phyloP scores from a whole-genome alignment of 2,113 vertebrate species.

The Hippolais icterina region DNA sequence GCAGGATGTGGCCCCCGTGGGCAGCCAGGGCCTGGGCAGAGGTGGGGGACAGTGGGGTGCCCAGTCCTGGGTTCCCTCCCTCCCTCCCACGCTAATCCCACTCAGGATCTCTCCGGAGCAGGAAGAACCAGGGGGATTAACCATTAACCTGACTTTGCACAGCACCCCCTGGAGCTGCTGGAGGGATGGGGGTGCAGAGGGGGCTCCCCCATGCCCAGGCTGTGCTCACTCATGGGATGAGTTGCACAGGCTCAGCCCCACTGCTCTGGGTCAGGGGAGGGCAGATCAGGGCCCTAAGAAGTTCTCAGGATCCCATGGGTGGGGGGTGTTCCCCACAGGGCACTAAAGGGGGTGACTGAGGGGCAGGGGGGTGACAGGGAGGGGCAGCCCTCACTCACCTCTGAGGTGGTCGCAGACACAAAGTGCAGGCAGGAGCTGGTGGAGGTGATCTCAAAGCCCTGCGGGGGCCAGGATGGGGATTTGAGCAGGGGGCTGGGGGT shows the following conservation, averaged over 20 bases:
- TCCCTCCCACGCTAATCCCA: not conserved
- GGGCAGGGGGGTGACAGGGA: not conserved
- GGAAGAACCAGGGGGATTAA: not conserved
- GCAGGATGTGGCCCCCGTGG: constrained; percentile 73
- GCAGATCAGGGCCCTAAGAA: no score
- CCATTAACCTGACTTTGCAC: not conserved
- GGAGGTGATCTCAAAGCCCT: constrained; percentile 88
- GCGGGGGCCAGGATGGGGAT: not conserved
- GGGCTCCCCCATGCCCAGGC: not conserved
- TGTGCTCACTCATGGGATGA: not conserved
- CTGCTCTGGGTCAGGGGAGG: rapidly evolving
- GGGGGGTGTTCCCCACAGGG: rapidly evolving
- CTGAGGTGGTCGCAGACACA: constrained; percentile 73
- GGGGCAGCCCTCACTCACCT: constrained; percentile 74
- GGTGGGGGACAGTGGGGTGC: not conserved
- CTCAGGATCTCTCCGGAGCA: not conserved
- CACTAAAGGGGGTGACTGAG: not conserved
- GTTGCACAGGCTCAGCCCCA: not conserved
- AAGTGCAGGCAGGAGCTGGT: constrained; percentile 86
- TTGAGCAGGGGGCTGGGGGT: not conserved
- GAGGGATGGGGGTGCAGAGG: rapidly evolving
- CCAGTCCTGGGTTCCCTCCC: rapidly evolving
- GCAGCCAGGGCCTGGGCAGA: constrained; percentile 61
- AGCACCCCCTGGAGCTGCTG: rapidly evolving
- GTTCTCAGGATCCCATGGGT: not conserved